Percentiles rank a stretch among this genome's conserved stretches.
phyloP scores from a whole-genome alignment of 1,140 invertebrate genomes.

The Choristoneura fumiferana region DNA sequence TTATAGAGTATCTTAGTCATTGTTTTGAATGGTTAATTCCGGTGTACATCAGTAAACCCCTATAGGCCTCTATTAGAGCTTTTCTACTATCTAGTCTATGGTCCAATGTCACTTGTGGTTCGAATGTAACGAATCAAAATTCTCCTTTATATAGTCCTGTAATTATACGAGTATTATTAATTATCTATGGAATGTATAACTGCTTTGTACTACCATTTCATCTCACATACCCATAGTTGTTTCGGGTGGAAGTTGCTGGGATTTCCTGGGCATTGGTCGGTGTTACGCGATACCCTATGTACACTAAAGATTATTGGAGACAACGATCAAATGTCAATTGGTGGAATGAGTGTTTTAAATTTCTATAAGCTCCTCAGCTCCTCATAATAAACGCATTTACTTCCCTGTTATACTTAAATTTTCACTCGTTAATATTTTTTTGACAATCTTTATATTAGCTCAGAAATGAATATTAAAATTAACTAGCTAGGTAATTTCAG shows the following conservation, averaged over 20 bases:
- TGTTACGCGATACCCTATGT: background rate
- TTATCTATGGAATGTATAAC: conserved; percentile 37
- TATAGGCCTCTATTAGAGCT: background rate
- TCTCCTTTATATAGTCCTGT: conserved; percentile 17
- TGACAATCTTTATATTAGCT: no score
- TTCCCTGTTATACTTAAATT: no score
- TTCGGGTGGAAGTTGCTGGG: conserved; percentile 49
- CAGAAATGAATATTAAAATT: no score
- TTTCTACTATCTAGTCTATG: conserved; percentile 2
- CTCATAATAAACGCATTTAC: no score
- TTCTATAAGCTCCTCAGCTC: no score
- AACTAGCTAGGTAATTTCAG: no score
- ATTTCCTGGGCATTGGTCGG: conserved; percentile 56
- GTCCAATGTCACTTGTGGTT: conserved; percentile 16
- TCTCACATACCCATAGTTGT: conserved; percentile 30
- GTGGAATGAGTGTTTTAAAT: no score
- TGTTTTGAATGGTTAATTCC: background rate
- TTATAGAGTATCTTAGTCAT: background rate
- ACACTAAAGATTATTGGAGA: background rate
- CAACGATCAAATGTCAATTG: background rate
- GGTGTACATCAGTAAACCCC: background rate
- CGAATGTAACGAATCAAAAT: conserved; percentile 8
- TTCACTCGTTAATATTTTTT: no score
- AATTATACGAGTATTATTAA: conserved; percentile 27
- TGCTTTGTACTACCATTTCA: conserved; percentile 60